A percentile compares a stretch with the other conserved stretches of the same genome.
Evolutionary conservation across 2,888 invertebrate species (phyloP).

Genomic region (Nymphalis polychloros): DNA sequence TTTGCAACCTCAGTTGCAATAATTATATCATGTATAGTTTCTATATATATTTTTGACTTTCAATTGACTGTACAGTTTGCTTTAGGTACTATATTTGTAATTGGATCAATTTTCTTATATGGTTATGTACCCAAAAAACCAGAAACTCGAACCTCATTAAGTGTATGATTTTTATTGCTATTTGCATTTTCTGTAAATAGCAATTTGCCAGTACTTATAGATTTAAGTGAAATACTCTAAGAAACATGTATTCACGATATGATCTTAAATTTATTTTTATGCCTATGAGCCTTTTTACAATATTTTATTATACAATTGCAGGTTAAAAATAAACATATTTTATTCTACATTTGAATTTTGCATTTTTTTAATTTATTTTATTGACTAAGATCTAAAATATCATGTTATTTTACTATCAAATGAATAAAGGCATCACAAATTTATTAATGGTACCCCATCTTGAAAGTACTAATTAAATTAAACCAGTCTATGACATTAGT

Average conservation of each 20-base stretch:
- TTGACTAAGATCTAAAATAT: not conserved
- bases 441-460: no score
- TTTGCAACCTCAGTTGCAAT: slow-evolving; percentile 99
- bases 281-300: slow-evolving; percentile 24
- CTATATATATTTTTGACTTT: slow-evolving; percentile 95
- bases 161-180: slow-evolving; percentile 56
- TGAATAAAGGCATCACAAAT: no score
- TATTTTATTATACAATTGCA: slow-evolving; percentile 23
- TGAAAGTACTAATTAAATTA: not conserved
- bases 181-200: slow-evolving; percentile 23
- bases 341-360: slow-evolving; percentile 18
- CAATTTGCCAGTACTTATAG: slow-evolving; percentile 38
- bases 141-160: slow-evolving; percentile 60
- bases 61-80: slow-evolving; percentile 92
- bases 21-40: slow-evolving; percentile 95
- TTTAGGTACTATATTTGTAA: slow-evolving; percentile 92
- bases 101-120: slow-evolving; percentile 97
- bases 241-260: slow-evolving; percentile 31
- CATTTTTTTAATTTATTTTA: slow-evolving; percentile 4
- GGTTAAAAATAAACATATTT: slow-evolving; percentile 20
- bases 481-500: slow-evolving; percentile 45
- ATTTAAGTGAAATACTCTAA: slow-evolving; percentile 21
- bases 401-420: not conserved
- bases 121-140: slow-evolving; percentile 86
- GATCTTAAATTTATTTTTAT: slow-evolving; percentile 37